Conservation (phyloP, 37 sponge, comb jelly and placozoan genomes). For the Tethya wilhelma region DNA sequence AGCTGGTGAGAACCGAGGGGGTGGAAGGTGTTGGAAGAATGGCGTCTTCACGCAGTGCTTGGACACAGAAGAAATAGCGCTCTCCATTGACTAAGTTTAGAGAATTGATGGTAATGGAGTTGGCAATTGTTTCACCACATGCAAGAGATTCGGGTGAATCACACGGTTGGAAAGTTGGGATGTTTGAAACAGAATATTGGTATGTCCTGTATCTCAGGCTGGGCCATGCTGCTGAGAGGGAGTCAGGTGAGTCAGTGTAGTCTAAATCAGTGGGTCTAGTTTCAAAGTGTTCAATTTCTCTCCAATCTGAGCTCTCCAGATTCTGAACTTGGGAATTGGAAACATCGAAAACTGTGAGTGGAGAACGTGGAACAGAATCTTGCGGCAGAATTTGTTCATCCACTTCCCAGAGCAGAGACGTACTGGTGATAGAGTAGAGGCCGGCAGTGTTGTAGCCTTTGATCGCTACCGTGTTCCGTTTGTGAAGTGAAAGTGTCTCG, state of each 20-base stretch:
- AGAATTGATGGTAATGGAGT: conserved; percentile 34
- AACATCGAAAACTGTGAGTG: conserved; percentile 50
- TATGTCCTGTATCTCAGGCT: conserved; percentile 53
- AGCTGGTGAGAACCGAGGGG: conserved; percentile 26
- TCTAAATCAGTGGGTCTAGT: conserved; percentile 39
- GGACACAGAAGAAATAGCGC: conserved; percentile 72
- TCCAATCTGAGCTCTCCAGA: conserved; percentile 5
- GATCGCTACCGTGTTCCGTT: conserved; percentile 17
- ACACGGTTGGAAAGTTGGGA: conserved; percentile 34
- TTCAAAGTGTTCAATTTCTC: conserved; percentile 22
- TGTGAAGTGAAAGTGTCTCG: conserved; percentile 33
- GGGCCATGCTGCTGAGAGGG: conserved; percentile 73
- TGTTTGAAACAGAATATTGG: conserved; percentile 58
- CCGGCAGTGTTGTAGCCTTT: conserved; percentile 41
- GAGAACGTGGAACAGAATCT: neutral
- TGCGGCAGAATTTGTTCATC: conserved; percentile 7
- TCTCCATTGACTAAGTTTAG: conserved; percentile 44
- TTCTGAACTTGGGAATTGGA: neutral
- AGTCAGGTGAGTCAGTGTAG: conserved; percentile 21
- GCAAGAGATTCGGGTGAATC: conserved; percentile 20
- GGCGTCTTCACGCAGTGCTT: conserved; percentile 19
- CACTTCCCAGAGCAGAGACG: conserved; percentile 6
- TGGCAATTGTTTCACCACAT: conserved; percentile 64
- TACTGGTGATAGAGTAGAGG: neutral
- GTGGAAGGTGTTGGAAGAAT: conserved; percentile 23